Evolutionary conservation across 2,888 invertebrate species (phyloP).

Genomic region (Agrotis clavis): DNA sequence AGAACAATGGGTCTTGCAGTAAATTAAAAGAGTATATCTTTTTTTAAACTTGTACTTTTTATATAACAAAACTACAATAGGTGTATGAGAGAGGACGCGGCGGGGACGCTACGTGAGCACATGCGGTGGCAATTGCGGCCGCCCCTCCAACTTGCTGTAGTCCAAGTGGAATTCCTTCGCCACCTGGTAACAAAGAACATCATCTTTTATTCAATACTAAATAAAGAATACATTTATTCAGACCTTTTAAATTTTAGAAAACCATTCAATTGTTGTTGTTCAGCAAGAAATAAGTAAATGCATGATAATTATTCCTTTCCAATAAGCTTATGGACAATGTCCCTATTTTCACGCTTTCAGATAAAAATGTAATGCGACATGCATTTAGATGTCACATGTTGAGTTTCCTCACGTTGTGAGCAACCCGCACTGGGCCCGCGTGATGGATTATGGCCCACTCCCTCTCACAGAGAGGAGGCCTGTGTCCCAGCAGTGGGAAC

Average conservation of each 20-base stretch:
- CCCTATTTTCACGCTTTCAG: not conserved
- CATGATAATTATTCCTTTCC: not conserved
- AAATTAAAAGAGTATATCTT: conserved; percentile 62
- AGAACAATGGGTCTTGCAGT: conserved; percentile 13
- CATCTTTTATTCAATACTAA: not conserved
- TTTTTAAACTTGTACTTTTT: conserved; percentile 90
- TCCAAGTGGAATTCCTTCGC: conserved; percentile 99
- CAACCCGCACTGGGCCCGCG: too few species aligned
- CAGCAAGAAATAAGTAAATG: not conserved
- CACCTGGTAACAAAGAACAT: conserved; percentile 87
- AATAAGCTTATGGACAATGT: not conserved
- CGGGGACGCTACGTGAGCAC: conserved; percentile 90
- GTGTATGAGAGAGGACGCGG: conserved; percentile 79
- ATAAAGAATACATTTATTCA: not conserved
- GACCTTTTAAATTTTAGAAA: not conserved
- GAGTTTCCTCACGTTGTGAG: too few species aligned
- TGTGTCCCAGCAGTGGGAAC: too few species aligned
- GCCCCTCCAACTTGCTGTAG: conserved; percentile 99
- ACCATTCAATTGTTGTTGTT: not conserved
- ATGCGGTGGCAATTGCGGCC: conserved; percentile 94
- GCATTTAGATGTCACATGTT: too few species aligned
- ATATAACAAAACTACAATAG: conserved; percentile 91
- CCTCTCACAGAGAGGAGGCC: too few species aligned
- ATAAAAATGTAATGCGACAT: conserved; percentile 16
- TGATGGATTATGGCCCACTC: too few species aligned